A percentile compares a stretch with the other conserved stretches of the same genome.
Conservation (phyloP, 2,113 vertebrate species). For the Varanus salvator region DNA sequence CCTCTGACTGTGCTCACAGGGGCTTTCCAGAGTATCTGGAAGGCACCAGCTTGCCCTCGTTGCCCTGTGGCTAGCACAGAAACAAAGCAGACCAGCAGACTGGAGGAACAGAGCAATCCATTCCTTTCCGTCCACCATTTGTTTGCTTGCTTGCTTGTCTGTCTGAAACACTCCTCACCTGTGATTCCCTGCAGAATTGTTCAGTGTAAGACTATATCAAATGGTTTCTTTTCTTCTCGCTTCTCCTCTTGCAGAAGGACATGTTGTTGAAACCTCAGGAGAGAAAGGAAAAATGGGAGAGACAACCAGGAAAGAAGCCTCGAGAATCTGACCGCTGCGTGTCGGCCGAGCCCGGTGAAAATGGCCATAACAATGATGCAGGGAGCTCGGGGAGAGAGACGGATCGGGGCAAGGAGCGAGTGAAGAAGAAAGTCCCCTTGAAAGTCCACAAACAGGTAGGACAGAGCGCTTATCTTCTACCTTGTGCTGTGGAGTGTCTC, state of each 20-base stretch:
- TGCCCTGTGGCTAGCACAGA: neutral
- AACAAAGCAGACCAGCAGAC: neutral
- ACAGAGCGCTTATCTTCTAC: neutral
- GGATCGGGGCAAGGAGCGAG: constrained; percentile 87
- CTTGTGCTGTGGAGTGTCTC: neutral
- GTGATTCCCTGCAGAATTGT: no score
- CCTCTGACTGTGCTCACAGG: neutral
- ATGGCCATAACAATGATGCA: constrained; percentile 85
- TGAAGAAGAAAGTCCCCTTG: constrained; percentile 90
- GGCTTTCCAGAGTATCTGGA: neutral
- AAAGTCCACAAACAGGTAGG: constrained; percentile 93
- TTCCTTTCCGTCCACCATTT: no score
- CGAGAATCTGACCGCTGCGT: constrained; percentile 87
- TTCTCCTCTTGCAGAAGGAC: constrained; percentile 82
- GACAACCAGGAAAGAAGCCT: constrained; percentile 84
- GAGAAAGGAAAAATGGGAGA: constrained; percentile 88
- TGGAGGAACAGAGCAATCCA: neutral
- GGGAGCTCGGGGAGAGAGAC: constrained; percentile 83
- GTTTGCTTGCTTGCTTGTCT: no score
- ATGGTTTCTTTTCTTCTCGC: neutral
- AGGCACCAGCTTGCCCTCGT: no score
- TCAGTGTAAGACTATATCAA: neutral
- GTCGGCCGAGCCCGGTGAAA: constrained; percentile 87
- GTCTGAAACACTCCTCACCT: neutral
- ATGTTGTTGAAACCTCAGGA: constrained; percentile 89